Base-by-base conservation (phyloP, 2,113 vertebrate genomes). In the Colossoma macropomum region DNA sequence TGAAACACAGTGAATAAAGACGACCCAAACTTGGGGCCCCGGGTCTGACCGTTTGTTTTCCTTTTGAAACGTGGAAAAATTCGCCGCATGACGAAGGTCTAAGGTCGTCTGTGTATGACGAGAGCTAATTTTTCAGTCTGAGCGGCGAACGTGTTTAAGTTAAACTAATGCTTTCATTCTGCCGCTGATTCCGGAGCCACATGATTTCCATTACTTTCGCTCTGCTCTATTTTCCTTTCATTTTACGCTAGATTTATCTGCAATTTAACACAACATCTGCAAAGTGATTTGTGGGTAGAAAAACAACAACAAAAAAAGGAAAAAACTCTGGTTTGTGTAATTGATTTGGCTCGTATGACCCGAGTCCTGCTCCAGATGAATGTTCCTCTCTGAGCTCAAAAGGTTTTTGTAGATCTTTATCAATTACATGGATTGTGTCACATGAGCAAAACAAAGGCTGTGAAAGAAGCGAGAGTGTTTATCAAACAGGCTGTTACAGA, bases 391-490 rank as follows among this genome's bases (percentile, higher is more conserved):
- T 86, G 28, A 66, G 69, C 86, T 88, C 87, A 89, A 78, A 48
- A 86, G 87, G 85, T 79, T 88, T 88, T 83, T 45, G 15, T 72
- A 90, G 90, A 90, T 92, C 90, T 89, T 89, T 90, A 79, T 92
- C 90, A 76, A 89, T 90, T 88, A 86, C 89, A 85, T 80, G 87
- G 89, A 92, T 92, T 91, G 90, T 91, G 86, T 91, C 86, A 89
- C 81, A 86, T 90, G 45, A 15, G 45, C 10, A 48, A 4, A 48
- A 91, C 89, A 91, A 82, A 87, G 88, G 80, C 86, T 86, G 88
- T 90, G 87, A 89, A 45, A 87, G 88, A 81, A 83, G 83, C 88
- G 82, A 81, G 54, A 82, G 74, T 86, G 85, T 89, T 92, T 92
- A 25, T 62, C 9, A 75, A 87, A 88, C 89, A 83, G 85, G 89